Percentiles rank a stretch among this genome's conserved stretches.
phyloP scores from a whole-genome alignment of 2,797 vertebrate genomes.

The Sebastes miniatus region DNA sequence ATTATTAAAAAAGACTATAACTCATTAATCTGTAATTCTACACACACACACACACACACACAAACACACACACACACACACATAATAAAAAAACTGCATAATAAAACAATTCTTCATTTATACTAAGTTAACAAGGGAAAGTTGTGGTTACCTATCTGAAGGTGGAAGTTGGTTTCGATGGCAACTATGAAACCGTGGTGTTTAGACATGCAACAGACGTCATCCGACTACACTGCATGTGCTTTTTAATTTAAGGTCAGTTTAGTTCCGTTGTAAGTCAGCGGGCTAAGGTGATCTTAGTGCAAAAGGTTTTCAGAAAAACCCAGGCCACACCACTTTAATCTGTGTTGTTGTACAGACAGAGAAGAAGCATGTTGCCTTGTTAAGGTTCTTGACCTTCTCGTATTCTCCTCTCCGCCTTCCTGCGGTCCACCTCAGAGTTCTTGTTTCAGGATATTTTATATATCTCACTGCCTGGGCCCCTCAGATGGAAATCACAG shows the following conservation, averaged over 20 bases:
- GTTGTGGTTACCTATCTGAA: not conserved
- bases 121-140: not conserved
- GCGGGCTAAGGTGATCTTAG: constrained; percentile 36
- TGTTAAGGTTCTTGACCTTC: constrained; percentile 76
- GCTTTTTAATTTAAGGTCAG: not conserved
- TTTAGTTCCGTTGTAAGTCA: constrained; percentile 9
- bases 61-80: not conserved
- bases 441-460: constrained; percentile 71
- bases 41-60: not conserved
- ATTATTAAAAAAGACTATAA: not conserved
- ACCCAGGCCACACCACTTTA: constrained; percentile 48
- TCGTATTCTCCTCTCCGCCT: constrained; percentile 66
- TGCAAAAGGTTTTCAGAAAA: constrained; percentile 48
- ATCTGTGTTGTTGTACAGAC: constrained; percentile 57
- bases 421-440: constrained; percentile 74
- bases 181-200: not conserved
- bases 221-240: not conserved
- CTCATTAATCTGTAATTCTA: not conserved
- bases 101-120: not conserved
- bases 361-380: constrained; percentile 60
- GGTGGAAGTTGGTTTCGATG: not conserved
- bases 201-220: not conserved
- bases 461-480: constrained; percentile 57
- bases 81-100: not conserved
- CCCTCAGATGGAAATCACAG: constrained; percentile 68